Base-by-base conservation (phyloP, 1,140 invertebrate species). In the Saccostrea cuccullata region DNA sequence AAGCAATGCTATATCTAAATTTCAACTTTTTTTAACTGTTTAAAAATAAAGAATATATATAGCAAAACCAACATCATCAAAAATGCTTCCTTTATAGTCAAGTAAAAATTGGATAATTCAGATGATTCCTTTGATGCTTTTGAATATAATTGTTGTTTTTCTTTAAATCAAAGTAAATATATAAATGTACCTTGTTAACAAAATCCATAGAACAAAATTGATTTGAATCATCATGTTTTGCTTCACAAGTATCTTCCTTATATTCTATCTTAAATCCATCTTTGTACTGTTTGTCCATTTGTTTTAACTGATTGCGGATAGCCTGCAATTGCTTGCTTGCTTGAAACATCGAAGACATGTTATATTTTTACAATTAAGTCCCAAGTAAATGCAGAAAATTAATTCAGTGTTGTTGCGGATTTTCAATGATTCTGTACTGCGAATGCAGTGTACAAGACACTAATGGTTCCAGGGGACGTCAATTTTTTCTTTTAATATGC, bases 281-380 rank as follows among this genome's bases (percentile, higher is more conserved):
- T 77, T 26, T 26, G 30, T 77, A 77, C 30, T 77, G 70, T 17
- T 77, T 3, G 26, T 77, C 70, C 70, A 77, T 77, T 30, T 30
- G 70, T 77, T 30, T 77, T 77, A 77, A 77, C 13, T 77, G 70
- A 15, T 77, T 77, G 36, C 70, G 70, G 30, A 77, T 77, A 36
- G 23, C 70, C 15, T 77, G 70, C 26, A 77, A 36, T 26, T 77
- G 70, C 26, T 77, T 77, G 15, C 70, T 77, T 30, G 70, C 70
- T 36, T 77, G 70, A 77, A 77, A 77, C 70, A 30, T 77, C 30
- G 70, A 77, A 15, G 70, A 15, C 70, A 77, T 77, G 26, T 15
- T 77, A 30, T 30, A 1, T 64, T 64, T 1, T 64, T 64, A 20
- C n/a, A 64, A 60, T 60, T 4, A 20, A 64, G 15, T 64, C 6